A percentile compares a stretch with the other conserved stretches of the same genome.
Evolutionary conservation across 2,113 vertebrate genomes (phyloP).

Genomic region (Origma solitaria): DNA sequence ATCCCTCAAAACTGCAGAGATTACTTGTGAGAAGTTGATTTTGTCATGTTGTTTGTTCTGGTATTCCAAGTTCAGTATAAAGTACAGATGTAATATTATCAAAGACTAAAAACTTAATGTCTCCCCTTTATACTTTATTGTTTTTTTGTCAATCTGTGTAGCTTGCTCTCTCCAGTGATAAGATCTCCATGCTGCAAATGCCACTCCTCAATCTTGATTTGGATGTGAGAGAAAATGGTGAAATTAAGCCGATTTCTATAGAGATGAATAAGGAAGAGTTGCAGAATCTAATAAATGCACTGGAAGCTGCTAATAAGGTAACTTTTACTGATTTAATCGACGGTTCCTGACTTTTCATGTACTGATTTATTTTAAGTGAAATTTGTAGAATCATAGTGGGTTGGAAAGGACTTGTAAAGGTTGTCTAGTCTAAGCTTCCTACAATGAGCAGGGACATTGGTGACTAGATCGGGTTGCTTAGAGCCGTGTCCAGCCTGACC

Average conservation of each 20-base stretch:
- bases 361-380: background rate
- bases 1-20: background rate
- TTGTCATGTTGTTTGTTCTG: background rate
- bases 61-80: background rate
- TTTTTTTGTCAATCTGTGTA: constrained; percentile 47
- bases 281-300: constrained; percentile 81
- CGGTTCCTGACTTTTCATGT: background rate
- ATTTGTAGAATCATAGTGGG: accelerated
- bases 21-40: background rate
- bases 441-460: background rate
- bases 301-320: constrained; percentile 96
- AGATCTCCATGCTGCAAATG: constrained; percentile 88
- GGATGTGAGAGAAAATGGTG: constrained; percentile 82
- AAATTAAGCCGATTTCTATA: constrained; percentile 75
- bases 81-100: background rate
- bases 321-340: background rate
- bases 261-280: constrained; percentile 94
- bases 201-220: constrained; percentile 89
- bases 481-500: background rate
- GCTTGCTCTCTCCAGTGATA: constrained; percentile 95
- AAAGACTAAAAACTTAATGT: background rate
- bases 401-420: background rate
- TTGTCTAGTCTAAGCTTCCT: background rate
- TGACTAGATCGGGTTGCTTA: background rate
- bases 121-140: background rate